These are phyloP conservation scores for Dasypogon diadema DNA, from an alignment of 2,888 invertebrate species.

Conservation along the genomic window DNA sequence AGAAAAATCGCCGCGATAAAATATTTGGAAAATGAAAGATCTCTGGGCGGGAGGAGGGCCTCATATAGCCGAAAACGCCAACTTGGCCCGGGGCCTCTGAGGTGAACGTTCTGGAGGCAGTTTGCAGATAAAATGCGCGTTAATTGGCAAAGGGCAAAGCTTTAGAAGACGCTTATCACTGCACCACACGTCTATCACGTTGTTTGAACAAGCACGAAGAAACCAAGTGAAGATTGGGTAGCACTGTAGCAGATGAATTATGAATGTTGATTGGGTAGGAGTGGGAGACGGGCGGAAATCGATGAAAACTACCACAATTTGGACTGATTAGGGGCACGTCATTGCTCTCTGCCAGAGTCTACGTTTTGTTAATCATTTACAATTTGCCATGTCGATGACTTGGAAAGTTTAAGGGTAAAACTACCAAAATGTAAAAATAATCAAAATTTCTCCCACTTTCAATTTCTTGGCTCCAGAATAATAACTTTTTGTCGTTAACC, in stretches of 20 bases:
- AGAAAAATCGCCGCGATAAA: conserved; percentile 7
- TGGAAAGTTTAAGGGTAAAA: no score
- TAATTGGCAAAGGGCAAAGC: conserved; percentile 8
- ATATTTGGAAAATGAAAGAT: background rate
- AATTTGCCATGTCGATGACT: background rate
- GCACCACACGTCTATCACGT: conserved; percentile 3
- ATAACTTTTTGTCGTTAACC: no score
- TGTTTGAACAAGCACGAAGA: background rate
- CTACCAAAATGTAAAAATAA: no score
- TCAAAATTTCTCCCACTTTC: no score
- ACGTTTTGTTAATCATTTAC: conserved; percentile 20
- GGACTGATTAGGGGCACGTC: conserved; percentile 1
- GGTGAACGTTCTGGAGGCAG: conserved; percentile 6
- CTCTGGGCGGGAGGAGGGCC: background rate
- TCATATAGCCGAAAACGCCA: conserved; percentile 6
- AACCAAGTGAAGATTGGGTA: background rate
- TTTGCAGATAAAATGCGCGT: conserved; percentile 16
- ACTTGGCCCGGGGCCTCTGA: background rate
- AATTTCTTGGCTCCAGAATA: no score
- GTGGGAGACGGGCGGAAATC: background rate
- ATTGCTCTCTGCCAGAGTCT: background rate
- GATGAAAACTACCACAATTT: conserved; percentile 20
- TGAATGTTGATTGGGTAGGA: background rate
- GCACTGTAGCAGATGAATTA: background rate
- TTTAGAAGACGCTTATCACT: conserved; percentile 5